Conservation (phyloP, 1,140 invertebrate species). For the Thalassaphorura encarpata region DNA sequence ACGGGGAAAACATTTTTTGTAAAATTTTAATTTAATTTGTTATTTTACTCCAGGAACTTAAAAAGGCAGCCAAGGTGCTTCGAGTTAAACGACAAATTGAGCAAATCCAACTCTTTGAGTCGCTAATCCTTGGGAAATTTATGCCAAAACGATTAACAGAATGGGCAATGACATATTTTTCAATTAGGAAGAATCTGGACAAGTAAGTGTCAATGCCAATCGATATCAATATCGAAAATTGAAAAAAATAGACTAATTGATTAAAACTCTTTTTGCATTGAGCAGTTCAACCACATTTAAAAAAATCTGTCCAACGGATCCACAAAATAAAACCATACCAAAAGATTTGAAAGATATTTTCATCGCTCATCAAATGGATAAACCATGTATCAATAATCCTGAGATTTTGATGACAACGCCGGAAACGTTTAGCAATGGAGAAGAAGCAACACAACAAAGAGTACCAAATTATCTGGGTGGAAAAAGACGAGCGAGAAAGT, state of each 20-base stretch:
- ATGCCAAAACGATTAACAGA: background rate
- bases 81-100: background rate
- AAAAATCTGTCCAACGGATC: background rate
- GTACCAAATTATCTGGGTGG: too few relatives aligned
- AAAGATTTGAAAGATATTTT: background rate
- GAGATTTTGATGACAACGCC: background rate
- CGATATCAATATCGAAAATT: too few relatives aligned
- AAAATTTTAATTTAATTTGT: too few relatives aligned
- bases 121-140: background rate
- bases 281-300: background rate
- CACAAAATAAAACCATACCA: background rate
- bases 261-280: too few relatives aligned
- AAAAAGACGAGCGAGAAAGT: too few relatives aligned
- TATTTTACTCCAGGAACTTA: background rate
- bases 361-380: background rate
- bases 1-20: too few relatives aligned
- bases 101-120: background rate
- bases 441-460: too few relatives aligned
- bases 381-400: background rate
- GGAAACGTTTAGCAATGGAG: too few relatives aligned
- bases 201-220: background rate
- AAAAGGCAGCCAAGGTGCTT: background rate
- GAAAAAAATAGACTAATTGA: too few relatives aligned
- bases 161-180: background rate
- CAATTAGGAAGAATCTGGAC: background rate